These are phyloP conservation scores for Drosophila jambulina DNA, from an alignment of 1,140 invertebrate genomes.

Conservation along the genomic window DNA sequence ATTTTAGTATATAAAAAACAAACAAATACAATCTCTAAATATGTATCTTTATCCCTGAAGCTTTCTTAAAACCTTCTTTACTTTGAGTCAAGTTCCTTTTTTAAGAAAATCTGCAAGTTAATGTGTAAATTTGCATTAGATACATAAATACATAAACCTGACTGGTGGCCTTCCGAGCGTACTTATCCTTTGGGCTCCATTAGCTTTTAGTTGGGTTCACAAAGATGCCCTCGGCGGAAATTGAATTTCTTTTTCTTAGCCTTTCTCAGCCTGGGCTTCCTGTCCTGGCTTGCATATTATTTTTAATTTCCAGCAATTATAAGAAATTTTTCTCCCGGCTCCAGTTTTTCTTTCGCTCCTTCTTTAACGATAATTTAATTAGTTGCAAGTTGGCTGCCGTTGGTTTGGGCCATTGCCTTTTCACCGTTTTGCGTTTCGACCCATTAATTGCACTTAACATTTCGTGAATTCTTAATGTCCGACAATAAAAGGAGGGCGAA, in stretches of 20 bases:
- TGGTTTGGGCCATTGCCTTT: slow-evolving; percentile 37
- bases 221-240: slow-evolving; percentile 47
- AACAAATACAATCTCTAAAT: not conserved
- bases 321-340: slow-evolving; percentile 57
- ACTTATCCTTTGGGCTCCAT: slow-evolving; percentile 28
- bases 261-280: slow-evolving; percentile 16
- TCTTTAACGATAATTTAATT: slow-evolving; percentile 77
- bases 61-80: not conserved
- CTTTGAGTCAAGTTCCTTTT: not conserved
- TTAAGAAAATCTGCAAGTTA: not conserved
- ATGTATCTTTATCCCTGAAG: not conserved
- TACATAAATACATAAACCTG: slow-evolving; percentile 26
- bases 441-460: slow-evolving; percentile 80
- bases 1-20: too few relatives aligned
- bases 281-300: slow-evolving; percentile 35
- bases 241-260: slow-evolving; percentile 63
- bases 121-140: slow-evolving; percentile 22
- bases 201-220: slow-evolving; percentile 32
- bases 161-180: not conserved
- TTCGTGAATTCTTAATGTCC: slow-evolving; percentile 70
- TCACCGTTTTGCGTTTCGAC: slow-evolving; percentile 39
- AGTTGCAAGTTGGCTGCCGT: slow-evolving; percentile 64
- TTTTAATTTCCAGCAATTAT: slow-evolving; percentile 69
- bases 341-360: slow-evolving; percentile 5
- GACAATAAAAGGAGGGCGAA: slow-evolving; percentile 21